Percentiles rank a stretch among this genome's conserved stretches.
These are phyloP conservation scores for Passer domesticus DNA, from an alignment of 2,113 vertebrate species.

Conservation along the genomic window DNA sequence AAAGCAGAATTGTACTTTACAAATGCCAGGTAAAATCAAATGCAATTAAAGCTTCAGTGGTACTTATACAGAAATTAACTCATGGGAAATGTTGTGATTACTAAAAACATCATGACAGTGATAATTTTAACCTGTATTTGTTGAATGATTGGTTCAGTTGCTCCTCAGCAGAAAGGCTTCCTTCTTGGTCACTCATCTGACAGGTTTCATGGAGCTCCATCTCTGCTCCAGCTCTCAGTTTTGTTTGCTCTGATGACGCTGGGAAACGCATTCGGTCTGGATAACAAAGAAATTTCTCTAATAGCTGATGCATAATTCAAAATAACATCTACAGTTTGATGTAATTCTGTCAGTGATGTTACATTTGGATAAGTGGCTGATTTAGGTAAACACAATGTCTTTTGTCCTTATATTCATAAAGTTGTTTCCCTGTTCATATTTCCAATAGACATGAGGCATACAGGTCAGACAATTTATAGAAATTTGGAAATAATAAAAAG, in stretches of 20 bases:
- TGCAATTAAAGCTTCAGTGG: not conserved
- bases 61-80: not conserved
- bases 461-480: not conserved
- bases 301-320: not conserved
- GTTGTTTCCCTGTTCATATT: not conserved
- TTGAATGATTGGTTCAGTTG: conserved; percentile 40
- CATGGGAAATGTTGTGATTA: not conserved
- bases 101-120: not conserved
- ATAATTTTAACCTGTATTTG: conserved; percentile 68
- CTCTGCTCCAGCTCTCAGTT: not conserved
- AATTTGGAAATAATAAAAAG: not conserved
- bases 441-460: not conserved
- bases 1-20: not conserved
- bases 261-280: conserved; percentile 55
- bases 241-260: not conserved
- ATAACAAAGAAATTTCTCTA: conserved; percentile 12
- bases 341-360: not conserved
- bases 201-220: conserved; percentile 1
- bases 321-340: not conserved
- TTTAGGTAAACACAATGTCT: not conserved
- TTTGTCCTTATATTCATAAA: not conserved
- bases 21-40: not conserved
- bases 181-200: conserved; percentile 60
- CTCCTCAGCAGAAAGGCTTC: conserved; percentile 55
- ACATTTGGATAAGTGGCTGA: not conserved